phyloP scores from a whole-genome alignment of 2,797 vertebrate species.

The Tenualosa thibaudeaui region DNA sequence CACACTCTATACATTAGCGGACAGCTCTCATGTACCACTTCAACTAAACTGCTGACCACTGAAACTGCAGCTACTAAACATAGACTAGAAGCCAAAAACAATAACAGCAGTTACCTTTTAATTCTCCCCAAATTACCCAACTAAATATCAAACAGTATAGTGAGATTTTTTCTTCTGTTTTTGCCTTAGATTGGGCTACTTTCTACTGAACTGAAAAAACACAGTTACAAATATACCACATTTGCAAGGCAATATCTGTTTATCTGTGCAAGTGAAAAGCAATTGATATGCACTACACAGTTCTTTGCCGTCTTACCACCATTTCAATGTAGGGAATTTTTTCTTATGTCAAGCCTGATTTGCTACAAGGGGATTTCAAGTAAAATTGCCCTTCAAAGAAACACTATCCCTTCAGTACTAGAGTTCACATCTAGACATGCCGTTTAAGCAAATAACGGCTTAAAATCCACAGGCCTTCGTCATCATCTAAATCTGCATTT shows the following conservation, averaged over 20 bases:
- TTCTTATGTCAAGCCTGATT: slow-evolving; percentile 53
- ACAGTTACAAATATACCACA: slow-evolving; percentile 8
- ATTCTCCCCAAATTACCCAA: not conserved
- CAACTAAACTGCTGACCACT: not conserved
- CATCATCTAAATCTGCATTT: slow-evolving; percentile 56
- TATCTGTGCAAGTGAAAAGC: slow-evolving; percentile 24
- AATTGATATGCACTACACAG: slow-evolving; percentile 23
- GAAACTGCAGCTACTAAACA: not conserved
- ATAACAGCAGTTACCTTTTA: not conserved
- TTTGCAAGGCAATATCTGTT: slow-evolving; percentile 14
- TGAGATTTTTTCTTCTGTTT: not conserved
- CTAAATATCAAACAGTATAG: not conserved
- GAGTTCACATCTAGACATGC: slow-evolving; percentile 47
- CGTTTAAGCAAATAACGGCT: slow-evolving; percentile 50
- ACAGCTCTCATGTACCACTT: not conserved
- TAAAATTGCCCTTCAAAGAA: slow-evolving; percentile 56
- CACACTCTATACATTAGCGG: slow-evolving; percentile 11
- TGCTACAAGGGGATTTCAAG: slow-evolving; percentile 48
- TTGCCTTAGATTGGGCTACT: slow-evolving; percentile 19
- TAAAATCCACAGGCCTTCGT: slow-evolving; percentile 50
- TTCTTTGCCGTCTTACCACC: slow-evolving; percentile 23
- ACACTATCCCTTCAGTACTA: slow-evolving; percentile 41
- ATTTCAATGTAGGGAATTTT: slow-evolving; percentile 39
- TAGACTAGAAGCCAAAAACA: not conserved
- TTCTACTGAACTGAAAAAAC: slow-evolving; percentile 16